A percentile compares a stretch with the other conserved stretches of the same genome.
Conservation (phyloP, 2,888 invertebrate species). For the Leptinotarsa rubiginosa region DNA sequence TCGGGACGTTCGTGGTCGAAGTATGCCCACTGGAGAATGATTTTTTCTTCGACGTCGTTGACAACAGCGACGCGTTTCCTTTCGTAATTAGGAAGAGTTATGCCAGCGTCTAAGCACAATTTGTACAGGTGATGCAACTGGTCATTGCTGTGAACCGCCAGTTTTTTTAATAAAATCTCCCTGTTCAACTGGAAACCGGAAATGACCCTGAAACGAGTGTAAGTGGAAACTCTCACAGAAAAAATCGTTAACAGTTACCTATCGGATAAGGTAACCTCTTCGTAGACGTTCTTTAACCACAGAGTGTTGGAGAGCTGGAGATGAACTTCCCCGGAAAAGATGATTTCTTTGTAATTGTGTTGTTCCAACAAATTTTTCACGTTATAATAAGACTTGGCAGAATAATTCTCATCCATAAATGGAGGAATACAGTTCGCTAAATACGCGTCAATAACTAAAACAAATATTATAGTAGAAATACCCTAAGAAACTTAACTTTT, state of each 20-base stretch:
- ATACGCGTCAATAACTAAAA: constrained; percentile 54
- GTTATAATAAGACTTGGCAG: constrained; percentile 43
- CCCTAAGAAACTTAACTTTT: neutral
- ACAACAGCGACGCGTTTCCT: constrained; percentile 17
- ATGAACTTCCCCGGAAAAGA: constrained; percentile 67
- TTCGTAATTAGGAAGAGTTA: constrained; percentile 57
- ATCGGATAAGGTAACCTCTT: constrained; percentile 68
- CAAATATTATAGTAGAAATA: neutral
- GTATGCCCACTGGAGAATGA: constrained; percentile 67
- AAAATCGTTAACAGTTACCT: neutral
- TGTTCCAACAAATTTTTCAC: constrained; percentile 46
- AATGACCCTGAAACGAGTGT: constrained; percentile 62
- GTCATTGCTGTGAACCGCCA: constrained; percentile 55
- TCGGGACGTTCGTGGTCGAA: constrained; percentile 64
- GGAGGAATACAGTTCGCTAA: constrained; percentile 60
- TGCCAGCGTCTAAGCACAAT: constrained; percentile 64
- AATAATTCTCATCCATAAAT: constrained; percentile 57
- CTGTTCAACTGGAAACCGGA: constrained; percentile 69
- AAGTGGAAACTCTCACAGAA: too few species aligned
- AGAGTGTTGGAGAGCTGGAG: constrained; percentile 73
- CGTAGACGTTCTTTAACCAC: constrained; percentile 75
- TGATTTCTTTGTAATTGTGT: constrained; percentile 48
- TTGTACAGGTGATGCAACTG: constrained; percentile 65
- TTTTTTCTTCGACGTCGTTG: constrained; percentile 37
- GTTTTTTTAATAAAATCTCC: constrained; percentile 67